A percentile compares a stretch with the other conserved stretches of the same genome.
Evolutionary conservation across 1,140 invertebrate genomes (phyloP).

Genomic region (Dreissena polymorpha): DNA sequence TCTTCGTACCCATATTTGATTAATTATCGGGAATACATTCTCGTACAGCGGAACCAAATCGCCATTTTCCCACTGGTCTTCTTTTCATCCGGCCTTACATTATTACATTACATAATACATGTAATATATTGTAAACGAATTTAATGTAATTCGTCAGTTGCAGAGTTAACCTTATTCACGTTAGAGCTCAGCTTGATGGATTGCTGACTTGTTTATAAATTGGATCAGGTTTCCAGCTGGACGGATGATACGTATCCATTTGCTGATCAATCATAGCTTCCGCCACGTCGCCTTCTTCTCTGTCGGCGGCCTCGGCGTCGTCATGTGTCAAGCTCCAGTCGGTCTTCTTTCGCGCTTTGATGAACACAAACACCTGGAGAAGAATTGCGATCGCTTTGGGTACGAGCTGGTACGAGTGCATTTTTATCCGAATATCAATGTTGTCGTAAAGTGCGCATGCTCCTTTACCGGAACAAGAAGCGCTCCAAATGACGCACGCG

Average conservation of each 20-base stretch:
- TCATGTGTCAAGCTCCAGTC: constrained; percentile 30
- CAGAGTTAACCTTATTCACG: too few species aligned
- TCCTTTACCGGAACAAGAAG: constrained; percentile 43
- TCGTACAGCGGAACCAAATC: too few species aligned
- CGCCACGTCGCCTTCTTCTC: constrained; percentile 2
- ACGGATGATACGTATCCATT: constrained; percentile 23
- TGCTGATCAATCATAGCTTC: constrained; percentile 29
- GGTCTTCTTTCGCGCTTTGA: constrained; percentile 29
- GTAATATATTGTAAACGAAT: too few species aligned
- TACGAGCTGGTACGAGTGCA: constrained; percentile 27
- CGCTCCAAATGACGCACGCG: constrained; percentile 58
- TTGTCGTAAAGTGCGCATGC: constrained; percentile 58
- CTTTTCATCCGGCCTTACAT: too few species aligned
- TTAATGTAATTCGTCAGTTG: too few species aligned
- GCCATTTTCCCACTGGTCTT: too few species aligned
- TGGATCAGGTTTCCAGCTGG: constrained; percentile 25
- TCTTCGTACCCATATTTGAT: too few species aligned
- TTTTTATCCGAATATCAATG: constrained; percentile 43
- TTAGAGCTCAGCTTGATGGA: too few species aligned
- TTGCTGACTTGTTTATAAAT: constrained; percentile 8
- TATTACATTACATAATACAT: too few species aligned
- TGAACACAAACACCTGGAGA: constrained; percentile 18
- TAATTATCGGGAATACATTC: too few species aligned
- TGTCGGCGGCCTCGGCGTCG: background rate
- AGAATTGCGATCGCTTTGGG: constrained; percentile 26